phyloP scores from a whole-genome alignment of 2,797 vertebrate species.

The Eulemur albifrons region DNA sequence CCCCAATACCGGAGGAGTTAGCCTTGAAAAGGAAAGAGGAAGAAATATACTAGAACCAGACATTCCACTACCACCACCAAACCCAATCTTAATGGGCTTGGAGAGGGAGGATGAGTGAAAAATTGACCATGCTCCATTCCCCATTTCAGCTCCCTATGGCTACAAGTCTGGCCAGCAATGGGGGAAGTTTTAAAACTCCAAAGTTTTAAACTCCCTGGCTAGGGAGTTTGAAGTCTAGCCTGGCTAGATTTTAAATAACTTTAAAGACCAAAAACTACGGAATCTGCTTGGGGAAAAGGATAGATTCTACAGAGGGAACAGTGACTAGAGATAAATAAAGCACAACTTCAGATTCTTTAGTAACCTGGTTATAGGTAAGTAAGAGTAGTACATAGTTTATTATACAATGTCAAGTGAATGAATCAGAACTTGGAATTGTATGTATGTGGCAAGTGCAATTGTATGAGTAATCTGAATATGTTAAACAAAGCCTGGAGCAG shows the following conservation, averaged over 20 bases:
- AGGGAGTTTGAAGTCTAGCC: too few species aligned
- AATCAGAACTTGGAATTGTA: slow-evolving; percentile 52
- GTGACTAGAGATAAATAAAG: not conserved
- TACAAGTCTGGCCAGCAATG: not conserved
- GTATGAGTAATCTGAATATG: slow-evolving; percentile 10
- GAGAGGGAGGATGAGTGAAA: not conserved
- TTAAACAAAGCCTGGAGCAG: slow-evolving; percentile 20
- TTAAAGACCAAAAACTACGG: slow-evolving; percentile 33
- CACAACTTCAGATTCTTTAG: slow-evolving; percentile 28
- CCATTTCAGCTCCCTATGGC: not conserved
- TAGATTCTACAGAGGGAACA: not conserved
- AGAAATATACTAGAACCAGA: not conserved
- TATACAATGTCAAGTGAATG: slow-evolving; percentile 29
- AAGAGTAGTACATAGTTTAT: not conserved
- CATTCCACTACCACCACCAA: not conserved
- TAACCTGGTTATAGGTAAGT: slow-evolving; percentile 37
- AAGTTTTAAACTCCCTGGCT: slow-evolving; percentile 17
- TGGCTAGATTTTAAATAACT: not conserved
- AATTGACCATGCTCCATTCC: not conserved
- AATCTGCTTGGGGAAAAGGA: not conserved
- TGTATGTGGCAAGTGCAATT: not conserved
- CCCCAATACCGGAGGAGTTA: not conserved
- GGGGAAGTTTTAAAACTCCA: not conserved
- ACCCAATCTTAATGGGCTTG: not conserved
- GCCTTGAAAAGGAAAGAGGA: not conserved